These are phyloP conservation scores for Spizaetus ornatus DNA, from an alignment of 2,113 vertebrate genomes.

Conservation along the genomic window DNA sequence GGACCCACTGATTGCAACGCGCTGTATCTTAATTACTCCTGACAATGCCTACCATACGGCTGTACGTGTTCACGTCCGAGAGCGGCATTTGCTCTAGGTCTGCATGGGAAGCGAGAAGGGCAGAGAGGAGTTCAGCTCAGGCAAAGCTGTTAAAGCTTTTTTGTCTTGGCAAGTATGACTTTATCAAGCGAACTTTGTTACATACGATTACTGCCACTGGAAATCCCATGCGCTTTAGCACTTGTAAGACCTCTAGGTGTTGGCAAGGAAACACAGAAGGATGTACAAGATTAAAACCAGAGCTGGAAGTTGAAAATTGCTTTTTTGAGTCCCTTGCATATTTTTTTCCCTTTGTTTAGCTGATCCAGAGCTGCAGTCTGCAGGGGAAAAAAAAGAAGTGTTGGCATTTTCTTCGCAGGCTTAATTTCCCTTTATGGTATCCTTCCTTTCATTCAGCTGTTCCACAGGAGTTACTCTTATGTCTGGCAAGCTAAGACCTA, in stretches of 20 bases:
- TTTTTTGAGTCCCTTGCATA: background rate
- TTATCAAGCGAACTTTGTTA: background rate
- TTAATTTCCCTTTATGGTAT: slow-evolving; percentile 7
- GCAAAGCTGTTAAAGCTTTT: background rate
- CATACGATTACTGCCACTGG: background rate
- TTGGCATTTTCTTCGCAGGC: background rate
- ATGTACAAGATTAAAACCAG: slow-evolving; percentile 3
- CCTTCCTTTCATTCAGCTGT: slow-evolving; percentile 14
- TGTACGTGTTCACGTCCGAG: background rate
- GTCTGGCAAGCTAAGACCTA: slow-evolving; percentile 22
- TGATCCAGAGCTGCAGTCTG: background rate
- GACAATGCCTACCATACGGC: rapidly evolving
- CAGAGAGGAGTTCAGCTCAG: background rate
- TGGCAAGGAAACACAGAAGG: slow-evolving; percentile 32
- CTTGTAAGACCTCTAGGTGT: background rate
- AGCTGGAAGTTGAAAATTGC: background rate
- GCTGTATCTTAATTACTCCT: background rate
- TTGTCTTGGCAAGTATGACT: background rate
- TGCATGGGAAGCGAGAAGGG: background rate
- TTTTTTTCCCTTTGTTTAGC: background rate
- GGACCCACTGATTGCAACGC: rapidly evolving
- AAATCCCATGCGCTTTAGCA: background rate
- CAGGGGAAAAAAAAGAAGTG: background rate
- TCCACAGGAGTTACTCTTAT: slow-evolving; percentile 19
- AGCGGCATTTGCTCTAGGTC: background rate